Evolutionary conservation across 2,113 vertebrate genomes (phyloP), one percentile per base, ranked within the genome.

Genomic region (Andinoacara biseriatus): DNA sequence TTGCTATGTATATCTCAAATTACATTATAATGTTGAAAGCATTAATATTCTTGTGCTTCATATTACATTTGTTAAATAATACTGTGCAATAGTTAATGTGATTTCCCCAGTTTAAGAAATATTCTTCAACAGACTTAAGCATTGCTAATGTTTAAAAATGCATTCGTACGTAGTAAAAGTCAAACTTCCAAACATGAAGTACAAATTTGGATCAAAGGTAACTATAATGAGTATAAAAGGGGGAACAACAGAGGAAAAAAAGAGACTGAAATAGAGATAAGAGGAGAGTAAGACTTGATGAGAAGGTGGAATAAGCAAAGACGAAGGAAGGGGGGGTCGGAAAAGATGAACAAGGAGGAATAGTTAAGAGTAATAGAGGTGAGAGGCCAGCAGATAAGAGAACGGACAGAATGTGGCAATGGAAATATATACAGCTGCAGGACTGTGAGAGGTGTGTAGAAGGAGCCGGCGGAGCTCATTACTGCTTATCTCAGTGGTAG

Each of bases 351-450:
- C 81, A 38, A 78, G 76, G 77, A 85, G 85, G 85, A 90, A 89
- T 79, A 79, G 88, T 90, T 89, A 87, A 87, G 87, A 87, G 91
- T 93, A 94, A 93, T 92, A 78, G 92, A 93, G 93, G 91, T 93
- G 93, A 92, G 86, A 89, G 91, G 92, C 81, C 85, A 80, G 88
- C 61, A 81, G 93, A 93, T 93, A 92, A 91, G 89, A 93, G 89
- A 89, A 93, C 84, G 89, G 90, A 87, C 90, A 91, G 90, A 93
- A 88, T 87, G 87, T 92, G 91, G 85, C 56, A 91, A 84, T 79
- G 81, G 83, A 92, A 84, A 92, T 84, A 90, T 89, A 87, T 78
- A 91, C 74, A 61, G 87, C 85, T 88, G 87, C 81, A 82, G 86
- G 88, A 86, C 76, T 76, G 88, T 81, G 89, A 91, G 81, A 87